Evolutionary conservation across 64 coral and sea anemone genomes (phyloP).

Genomic region (Montipora cactus): DNA sequence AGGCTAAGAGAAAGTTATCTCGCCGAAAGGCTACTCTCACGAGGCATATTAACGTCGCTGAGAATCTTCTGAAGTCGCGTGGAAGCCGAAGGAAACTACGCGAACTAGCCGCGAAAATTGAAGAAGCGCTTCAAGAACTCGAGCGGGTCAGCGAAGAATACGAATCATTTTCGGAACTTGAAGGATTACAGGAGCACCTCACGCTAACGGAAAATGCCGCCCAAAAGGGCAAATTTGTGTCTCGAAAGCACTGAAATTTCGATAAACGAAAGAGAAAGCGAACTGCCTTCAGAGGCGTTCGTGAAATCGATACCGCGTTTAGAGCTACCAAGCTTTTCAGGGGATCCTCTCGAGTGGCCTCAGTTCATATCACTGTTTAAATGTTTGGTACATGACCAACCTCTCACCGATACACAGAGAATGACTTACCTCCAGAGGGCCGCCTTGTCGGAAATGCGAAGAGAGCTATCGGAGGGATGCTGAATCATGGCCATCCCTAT

Average conservation of each 20-base stretch:
- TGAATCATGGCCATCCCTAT: constrained; percentile 74
- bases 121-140: constrained; percentile 26
- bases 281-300: background rate
- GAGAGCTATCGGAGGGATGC: constrained; percentile 57
- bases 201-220: too few relatives aligned
- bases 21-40: background rate
- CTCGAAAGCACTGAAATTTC: too few relatives aligned
- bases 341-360: constrained; percentile 69
- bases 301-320: constrained; percentile 47
- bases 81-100: background rate
- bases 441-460: constrained; percentile 39
- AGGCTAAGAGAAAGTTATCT: background rate
- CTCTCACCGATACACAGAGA: constrained; percentile 54
- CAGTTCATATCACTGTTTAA: constrained; percentile 71
- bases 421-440: constrained; percentile 69
- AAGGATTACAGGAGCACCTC: constrained; percentile 13
- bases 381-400: constrained; percentile 69
- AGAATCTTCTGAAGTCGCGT: background rate
- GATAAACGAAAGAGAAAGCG: too few relatives aligned
- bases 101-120: background rate
- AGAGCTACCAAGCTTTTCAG: constrained; percentile 56
- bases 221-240: too few relatives aligned
- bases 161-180: background rate
- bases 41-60: background rate
- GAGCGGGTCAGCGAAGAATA: background rate